Conservation (phyloP, 2,888 invertebrate genomes). For the Torymus aiolomorphi region DNA sequence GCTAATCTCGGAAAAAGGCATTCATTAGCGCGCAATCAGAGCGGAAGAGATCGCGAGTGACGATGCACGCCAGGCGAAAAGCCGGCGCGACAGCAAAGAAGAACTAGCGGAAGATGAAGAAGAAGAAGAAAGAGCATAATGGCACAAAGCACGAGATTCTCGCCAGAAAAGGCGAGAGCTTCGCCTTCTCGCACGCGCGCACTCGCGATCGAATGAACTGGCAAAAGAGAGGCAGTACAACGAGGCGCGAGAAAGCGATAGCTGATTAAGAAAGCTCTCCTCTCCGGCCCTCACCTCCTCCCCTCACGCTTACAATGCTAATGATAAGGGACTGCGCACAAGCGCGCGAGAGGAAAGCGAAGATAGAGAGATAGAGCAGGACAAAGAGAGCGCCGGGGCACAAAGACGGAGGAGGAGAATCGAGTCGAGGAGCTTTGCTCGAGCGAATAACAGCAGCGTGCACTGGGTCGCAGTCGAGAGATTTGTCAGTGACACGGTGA, state of each 20-base stretch:
- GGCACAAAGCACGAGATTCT: too few species aligned
- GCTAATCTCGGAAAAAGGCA: constrained; percentile 13
- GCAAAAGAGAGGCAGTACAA: constrained; percentile 18
- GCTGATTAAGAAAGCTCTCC: constrained; percentile 47
- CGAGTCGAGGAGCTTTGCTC: too few species aligned
- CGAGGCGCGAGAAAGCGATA: constrained; percentile 4
- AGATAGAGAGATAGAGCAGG: constrained; percentile 19
- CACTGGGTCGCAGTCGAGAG: constrained; percentile 35
- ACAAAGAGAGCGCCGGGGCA: not conserved
- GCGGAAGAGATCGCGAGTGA: constrained; percentile 26
- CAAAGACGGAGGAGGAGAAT: too few species aligned
- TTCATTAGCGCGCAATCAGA: constrained; percentile 25
- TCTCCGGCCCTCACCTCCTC: not conserved
- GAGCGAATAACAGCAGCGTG: constrained; percentile 10
- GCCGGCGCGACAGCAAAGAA: not conserved
- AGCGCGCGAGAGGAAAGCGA: not conserved
- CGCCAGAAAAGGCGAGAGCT: not conserved
- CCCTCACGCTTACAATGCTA: constrained; percentile 57
- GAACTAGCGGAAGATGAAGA: not conserved
- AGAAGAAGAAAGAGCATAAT: not conserved
- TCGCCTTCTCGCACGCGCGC: too few species aligned
- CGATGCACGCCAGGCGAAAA: not conserved
- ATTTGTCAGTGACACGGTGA: constrained; percentile 48
- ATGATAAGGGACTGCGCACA: constrained; percentile 59
- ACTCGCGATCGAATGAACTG: constrained; percentile 11